Evolutionary conservation across 2,888 invertebrate species (phyloP), one percentile per base, ranked within the genome.

Genomic region (Thumatha senex): DNA sequence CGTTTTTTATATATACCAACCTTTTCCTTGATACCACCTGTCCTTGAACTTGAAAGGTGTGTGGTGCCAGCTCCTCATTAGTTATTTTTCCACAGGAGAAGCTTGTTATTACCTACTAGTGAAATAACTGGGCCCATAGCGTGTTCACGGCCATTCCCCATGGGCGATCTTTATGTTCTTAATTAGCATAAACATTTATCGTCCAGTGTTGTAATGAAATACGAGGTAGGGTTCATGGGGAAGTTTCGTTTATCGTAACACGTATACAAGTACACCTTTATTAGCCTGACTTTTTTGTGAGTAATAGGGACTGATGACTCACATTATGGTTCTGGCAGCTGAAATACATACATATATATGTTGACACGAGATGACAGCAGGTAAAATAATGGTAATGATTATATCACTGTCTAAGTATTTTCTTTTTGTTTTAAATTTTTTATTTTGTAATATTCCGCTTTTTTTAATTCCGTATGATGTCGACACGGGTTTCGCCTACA

Each of bases 151-250:
- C 53, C 65, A 63, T 61, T 71, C 58, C 60, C 58, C 49, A 43
- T 48, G 63, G 64, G 66, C 72, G 72, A 75, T 78, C 70, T 80
- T 78, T 76, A 74, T 72, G 71, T 63, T 67, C 68, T 76, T 72
- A 76, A 80, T 80, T 80, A 76, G 71, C 74, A 74, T 75, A 74
- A 74, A 67, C 73, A 71, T 64, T 73, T 72, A 74, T 74, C 60
- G 70, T 61, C 53, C 58, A 48, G 61, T 64, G 55, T 62, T 59
- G 59, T 59, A 53, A 52, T 60, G 57, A 59, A 67, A 48, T 56
- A 65, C 46, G 46, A 46, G 45, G 52, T 52, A 54, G 51, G 51
- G 53, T 54, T 59, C 56, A 59, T 59, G 48, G 51, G 34, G 31
- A 43, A 43, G 60, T 41, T 54, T 54, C 47, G 51, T 59, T 45